A percentile compares a stretch with the other conserved stretches of the same genome.
These are phyloP conservation scores for Onychostoma macrolepis DNA, from an alignment of 2,113 vertebrate species.

Conservation along the genomic window DNA sequence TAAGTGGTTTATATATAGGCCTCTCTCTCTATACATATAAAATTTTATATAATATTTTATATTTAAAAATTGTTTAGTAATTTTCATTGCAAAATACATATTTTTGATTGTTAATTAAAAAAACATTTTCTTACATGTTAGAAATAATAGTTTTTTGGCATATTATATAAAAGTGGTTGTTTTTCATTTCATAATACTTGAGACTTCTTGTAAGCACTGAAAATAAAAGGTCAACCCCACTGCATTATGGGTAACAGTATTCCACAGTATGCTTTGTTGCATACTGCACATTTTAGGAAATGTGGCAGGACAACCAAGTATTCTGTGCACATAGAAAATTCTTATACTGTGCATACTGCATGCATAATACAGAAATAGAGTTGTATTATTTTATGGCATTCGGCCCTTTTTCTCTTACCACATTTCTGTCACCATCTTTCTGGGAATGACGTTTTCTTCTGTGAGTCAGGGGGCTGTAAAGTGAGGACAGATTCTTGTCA, in stretches of 20 bases:
- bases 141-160: too few species aligned
- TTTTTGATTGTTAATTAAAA: too few species aligned
- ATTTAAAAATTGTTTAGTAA: too few species aligned
- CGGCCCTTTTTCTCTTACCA: constrained; percentile 37
- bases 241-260: not conserved
- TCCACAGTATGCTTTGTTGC: not conserved
- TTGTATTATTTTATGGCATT: not conserved
- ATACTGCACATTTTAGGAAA: not conserved
- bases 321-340: not conserved
- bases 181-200: not conserved
- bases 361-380: not conserved
- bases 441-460: constrained; percentile 25
- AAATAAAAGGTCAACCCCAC: not conserved
- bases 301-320: not conserved
- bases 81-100: too few species aligned
- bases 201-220: not conserved
- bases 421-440: not conserved
- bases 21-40: too few species aligned
- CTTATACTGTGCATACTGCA: not conserved
- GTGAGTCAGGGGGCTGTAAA: constrained; percentile 47
- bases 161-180: too few species aligned
- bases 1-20: too few species aligned
- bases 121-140: too few species aligned
- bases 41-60: too few species aligned
- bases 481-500: not conserved